Base-by-base conservation (phyloP, 2,113 vertebrate species). In the Campylorhamphus procurvoides region DNA sequence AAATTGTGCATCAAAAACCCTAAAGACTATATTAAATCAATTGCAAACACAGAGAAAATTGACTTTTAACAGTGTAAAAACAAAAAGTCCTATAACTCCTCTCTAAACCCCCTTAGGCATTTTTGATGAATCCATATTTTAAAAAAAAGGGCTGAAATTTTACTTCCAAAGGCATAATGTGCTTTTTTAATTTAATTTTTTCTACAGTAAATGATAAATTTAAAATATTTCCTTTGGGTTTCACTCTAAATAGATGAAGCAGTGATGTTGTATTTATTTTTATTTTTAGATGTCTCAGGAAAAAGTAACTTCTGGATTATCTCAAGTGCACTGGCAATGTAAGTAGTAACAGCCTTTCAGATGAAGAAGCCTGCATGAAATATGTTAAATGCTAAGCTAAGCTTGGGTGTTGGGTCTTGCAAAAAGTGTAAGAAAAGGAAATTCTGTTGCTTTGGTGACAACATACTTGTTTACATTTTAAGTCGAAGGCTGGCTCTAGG, bases 141-240 rank as follows among this genome's bases (percentile, higher is more conserved):
- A 95, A 97, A 84, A 27, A 78, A 89, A 96, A 95, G 85, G 95
- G 49, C 73, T 94, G 87, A 78, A 97, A 98, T 97, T 97, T 95
- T 89, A 87, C 96, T 98, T 97, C 63, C 77, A 96, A 95, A 90
- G 96, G 79, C 71, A 84, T 90, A 78, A 94, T 86, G 22, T 80
- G 62, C 40, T 62, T 56, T 84, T 55, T 63, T 53, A 71, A 23
- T 3, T 11, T 60, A 46, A n/a, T 46, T 72, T 40, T 4, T 64
- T 72, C 90, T 96, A 96, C 95, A 90, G 83, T 95, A 97, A 97
- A 93, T 97, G 90, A 96, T 97, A 93, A 66, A 93, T 97, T 95
- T 97, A 69, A 97, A 93, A 94, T 93, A 96, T 97, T 97, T 98
- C 95, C 94, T 97, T 97, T 96, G 96, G 84, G 81, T 97, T 97